Evolutionary conservation across 1,140 invertebrate species (phyloP), one percentile per base, ranked within the genome.

Genomic region (Philotrypesis tridentata): DNA sequence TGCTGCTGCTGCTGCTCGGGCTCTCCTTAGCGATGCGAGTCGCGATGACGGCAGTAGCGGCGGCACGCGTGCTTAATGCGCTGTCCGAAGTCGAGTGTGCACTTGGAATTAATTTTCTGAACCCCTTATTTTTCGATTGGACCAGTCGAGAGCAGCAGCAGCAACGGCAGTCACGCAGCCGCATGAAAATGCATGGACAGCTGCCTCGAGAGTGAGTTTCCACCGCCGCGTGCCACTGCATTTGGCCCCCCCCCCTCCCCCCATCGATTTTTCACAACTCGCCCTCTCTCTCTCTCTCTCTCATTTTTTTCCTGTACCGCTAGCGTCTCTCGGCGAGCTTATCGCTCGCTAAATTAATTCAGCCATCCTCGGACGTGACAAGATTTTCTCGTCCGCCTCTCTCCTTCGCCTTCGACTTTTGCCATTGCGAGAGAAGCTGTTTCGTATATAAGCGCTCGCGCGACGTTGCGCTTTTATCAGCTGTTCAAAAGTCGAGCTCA

Each of bases 21-120:
- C 31, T 21, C 37, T 43, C 37, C n/a, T 72, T 72, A n/a, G 33
- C 37, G 37, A 43, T 82, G 80, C 31, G 70, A 70, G 61, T 73
- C 80, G 37, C 74, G 67, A 17, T 17, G 48, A 7, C 73, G 29
- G 67, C 48, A 37, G 80, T 17, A 17, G 6, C 73, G 29, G 67
- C 48, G 70, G 80, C 73, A 76, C 61, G 60, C 71, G 72, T 60
- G 68, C 71, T 40, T 75, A 82, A 80, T 80, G 71, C 80, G 31
- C 40, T 65, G 31, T 76, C 65, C 61, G 29, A 37, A 65, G 61
- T 70, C 40, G 63, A 82, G 37, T 55, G 48, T 65, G 63, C 81
- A 68, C 67, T 82, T 73, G 61, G 81, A 82, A 82, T 82, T 82
- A 82, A 82, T 82, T 82, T 70, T 73, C 43, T 17, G 14, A 31